phyloP scores from a whole-genome alignment of 2,797 vertebrate species.

The Poeciliopsis gracilis region DNA sequence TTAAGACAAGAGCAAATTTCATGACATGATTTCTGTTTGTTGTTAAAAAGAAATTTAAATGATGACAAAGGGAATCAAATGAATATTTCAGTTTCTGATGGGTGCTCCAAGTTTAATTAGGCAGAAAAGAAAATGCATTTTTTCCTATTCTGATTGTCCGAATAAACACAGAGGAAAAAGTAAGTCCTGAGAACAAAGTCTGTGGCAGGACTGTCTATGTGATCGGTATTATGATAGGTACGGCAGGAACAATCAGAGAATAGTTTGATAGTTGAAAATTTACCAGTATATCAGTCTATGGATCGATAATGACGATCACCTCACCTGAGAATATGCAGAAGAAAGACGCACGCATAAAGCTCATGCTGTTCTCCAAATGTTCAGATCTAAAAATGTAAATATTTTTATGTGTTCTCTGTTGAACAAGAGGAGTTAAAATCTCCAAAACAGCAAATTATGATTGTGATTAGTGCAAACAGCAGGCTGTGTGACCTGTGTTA shows the following conservation, averaged over 20 bases:
- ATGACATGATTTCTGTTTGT: background rate
- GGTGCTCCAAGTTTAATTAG: background rate
- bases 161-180: background rate
- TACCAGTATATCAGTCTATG: background rate
- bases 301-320: background rate
- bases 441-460: constrained; percentile 47
- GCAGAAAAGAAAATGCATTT: background rate
- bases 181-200: background rate
- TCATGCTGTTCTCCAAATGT: constrained; percentile 4
- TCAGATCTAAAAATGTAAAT: constrained; percentile 2
- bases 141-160: background rate
- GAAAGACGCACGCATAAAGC: background rate
- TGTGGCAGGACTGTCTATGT: background rate
- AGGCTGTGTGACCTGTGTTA: too few species aligned
- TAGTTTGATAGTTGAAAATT: background rate
- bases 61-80: background rate
- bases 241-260: background rate
- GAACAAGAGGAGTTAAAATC: constrained; percentile 25
- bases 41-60: background rate
- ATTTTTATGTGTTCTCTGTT: background rate
- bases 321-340: constrained; percentile 16
- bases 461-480: constrained; percentile 66
- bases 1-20: background rate
- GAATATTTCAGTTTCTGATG: background rate
- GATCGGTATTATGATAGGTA: background rate